Evolutionary conservation across 1,140 invertebrate genomes (phyloP).

Genomic region (Saccostrea cuccullata): DNA sequence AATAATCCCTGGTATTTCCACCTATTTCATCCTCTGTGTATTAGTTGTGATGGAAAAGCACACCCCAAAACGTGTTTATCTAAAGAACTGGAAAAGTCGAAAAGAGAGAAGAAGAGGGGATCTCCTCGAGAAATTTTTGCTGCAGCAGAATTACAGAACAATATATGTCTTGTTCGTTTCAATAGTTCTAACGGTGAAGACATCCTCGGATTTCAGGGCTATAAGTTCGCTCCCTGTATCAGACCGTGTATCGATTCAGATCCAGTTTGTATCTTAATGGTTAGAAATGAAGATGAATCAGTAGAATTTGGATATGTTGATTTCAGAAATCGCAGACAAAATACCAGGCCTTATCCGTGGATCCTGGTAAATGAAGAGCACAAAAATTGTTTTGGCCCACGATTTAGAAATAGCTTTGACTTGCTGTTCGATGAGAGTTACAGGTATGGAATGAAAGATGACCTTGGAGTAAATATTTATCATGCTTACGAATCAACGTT

Average conservation of each 20-base stretch:
- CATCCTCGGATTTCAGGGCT: background rate
- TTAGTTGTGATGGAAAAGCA: background rate
- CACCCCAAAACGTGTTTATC: background rate
- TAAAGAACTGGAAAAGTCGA: background rate
- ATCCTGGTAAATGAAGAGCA: too few species aligned
- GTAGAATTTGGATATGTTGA: background rate
- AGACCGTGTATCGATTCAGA: background rate
- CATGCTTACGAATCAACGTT: background rate
- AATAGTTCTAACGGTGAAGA: background rate
- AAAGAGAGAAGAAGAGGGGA: background rate
- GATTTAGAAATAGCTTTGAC: too few species aligned
- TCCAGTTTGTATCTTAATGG: background rate
- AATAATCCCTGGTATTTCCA: background rate
- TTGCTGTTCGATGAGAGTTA: too few species aligned
- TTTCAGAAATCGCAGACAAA: background rate
- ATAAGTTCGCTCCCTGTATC: background rate
- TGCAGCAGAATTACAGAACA: constrained; percentile 27
- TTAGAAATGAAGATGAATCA: background rate
- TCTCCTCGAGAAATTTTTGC: constrained; percentile 22
- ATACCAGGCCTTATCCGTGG: too few species aligned
- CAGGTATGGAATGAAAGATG: too few species aligned
- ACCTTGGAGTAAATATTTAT: background rate
- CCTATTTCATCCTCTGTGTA: background rate
- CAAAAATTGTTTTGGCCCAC: too few species aligned
- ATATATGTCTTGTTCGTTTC: background rate